Percentiles rank a stretch among this genome's conserved stretches.
Conservation (phyloP, 1,140 invertebrate species). For the Drosophila mayri region DNA sequence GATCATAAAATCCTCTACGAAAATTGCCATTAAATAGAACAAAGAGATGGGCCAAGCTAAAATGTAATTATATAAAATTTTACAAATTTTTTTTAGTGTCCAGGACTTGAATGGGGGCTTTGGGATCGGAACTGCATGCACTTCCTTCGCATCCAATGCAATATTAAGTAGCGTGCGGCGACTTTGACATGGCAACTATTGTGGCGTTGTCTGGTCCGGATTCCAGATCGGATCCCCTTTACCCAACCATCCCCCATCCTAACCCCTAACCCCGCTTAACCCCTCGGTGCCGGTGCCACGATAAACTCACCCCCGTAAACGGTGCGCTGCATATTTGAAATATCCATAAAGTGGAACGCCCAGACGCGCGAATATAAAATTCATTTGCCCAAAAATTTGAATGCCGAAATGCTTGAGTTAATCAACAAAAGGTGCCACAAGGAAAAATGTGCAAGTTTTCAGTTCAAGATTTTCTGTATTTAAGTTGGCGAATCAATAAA, state of each 20-base stretch:
- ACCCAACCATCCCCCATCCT: not conserved
- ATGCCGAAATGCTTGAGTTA: constrained; percentile 52
- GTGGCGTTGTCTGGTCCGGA: constrained; percentile 21
- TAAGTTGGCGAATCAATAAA: too few relatives aligned
- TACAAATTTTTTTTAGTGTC: not conserved
- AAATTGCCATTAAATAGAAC: not conserved
- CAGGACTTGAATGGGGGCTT: not conserved
- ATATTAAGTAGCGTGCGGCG: constrained; percentile 47
- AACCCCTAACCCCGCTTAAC: not conserved
- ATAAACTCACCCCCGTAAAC: constrained; percentile 5
- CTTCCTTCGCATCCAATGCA: constrained; percentile 42
- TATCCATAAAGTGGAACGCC: constrained; percentile 41
- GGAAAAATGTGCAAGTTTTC: not conserved
- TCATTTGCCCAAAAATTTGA: constrained; percentile 50
- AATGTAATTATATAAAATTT: too few relatives aligned
- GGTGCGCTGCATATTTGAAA: constrained; percentile 39
- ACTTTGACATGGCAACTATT: constrained; percentile 49
- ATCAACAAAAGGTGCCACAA: constrained; percentile 28
- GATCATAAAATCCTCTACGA: not conserved
- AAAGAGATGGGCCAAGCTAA: not conserved
- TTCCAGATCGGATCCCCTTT: not conserved
- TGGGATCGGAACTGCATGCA: constrained; percentile 29
- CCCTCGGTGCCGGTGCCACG: not conserved
- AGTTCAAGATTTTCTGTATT: not conserved
- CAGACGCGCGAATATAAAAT: constrained; percentile 51